These are phyloP conservation scores for Zaprionus inermis DNA, from an alignment of 1,140 invertebrate species.

Conservation along the genomic window DNA sequence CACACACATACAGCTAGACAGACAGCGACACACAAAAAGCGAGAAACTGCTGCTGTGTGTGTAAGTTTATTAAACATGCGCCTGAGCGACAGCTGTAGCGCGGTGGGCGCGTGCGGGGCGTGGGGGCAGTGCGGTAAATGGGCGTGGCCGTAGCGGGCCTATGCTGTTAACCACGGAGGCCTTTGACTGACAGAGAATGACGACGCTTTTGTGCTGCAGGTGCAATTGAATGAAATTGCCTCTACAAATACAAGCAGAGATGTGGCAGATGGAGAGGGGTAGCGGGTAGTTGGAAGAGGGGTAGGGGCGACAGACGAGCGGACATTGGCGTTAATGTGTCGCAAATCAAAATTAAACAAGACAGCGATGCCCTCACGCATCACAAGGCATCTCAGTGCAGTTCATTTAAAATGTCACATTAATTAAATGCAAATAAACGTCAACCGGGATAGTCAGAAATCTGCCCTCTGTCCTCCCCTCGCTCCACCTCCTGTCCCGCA, in stretches of 20 bases:
- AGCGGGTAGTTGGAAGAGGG: neutral
- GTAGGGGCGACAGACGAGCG: too few species aligned
- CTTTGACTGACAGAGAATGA: slow-evolving; percentile 69
- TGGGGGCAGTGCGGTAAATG: neutral
- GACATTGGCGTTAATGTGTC: slow-evolving; percentile 63
- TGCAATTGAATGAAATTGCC: slow-evolving; percentile 76
- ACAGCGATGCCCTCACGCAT: slow-evolving; percentile 46
- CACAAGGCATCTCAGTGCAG: slow-evolving; percentile 43
- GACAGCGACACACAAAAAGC: slow-evolving; percentile 12
- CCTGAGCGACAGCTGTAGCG: slow-evolving; percentile 1
- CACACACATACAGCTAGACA: slow-evolving; percentile 30
- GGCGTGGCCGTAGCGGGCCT: neutral
- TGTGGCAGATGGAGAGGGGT: neutral
- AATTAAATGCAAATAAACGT: slow-evolving; percentile 80
- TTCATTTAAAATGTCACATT: slow-evolving; percentile 79
- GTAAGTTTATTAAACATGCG: slow-evolving; percentile 75
- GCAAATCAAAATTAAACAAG: slow-evolving; percentile 81
- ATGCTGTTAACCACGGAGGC: slow-evolving; percentile 29
- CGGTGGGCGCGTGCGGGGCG: neutral
- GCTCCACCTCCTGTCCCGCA: neutral
- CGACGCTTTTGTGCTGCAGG: slow-evolving; percentile 46
- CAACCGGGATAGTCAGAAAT: slow-evolving; percentile 40
- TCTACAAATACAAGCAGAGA: slow-evolving; percentile 32
- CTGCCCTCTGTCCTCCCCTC: neutral
- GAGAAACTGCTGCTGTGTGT: slow-evolving; percentile 3